phyloP scores from a whole-genome alignment of 2,888 invertebrate species.

The Drosophila cognata region DNA sequence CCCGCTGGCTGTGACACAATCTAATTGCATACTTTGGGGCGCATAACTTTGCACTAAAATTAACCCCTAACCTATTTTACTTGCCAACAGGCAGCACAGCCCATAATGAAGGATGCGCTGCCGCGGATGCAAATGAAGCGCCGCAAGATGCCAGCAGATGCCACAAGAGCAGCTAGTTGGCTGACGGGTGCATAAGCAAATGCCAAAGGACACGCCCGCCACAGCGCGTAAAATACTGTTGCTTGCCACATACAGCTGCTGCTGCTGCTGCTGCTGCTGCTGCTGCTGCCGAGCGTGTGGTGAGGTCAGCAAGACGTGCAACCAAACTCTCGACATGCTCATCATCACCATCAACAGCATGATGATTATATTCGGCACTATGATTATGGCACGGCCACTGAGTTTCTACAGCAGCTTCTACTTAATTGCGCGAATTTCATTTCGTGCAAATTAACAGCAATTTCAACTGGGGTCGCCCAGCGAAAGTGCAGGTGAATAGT shows the following conservation, averaged over 20 bases:
- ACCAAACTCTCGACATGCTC: conserved; percentile 1
- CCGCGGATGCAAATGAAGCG: conserved; percentile 75
- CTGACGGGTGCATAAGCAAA: conserved; percentile 52
- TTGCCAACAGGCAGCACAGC: conserved; percentile 42
- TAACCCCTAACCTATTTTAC: conserved; percentile 80
- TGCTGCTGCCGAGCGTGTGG: conserved; percentile 9
- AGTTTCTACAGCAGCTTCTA: conserved; percentile 55
- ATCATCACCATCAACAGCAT: conserved; percentile 31
- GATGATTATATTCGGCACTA: conserved; percentile 36
- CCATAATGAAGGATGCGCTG: conserved; percentile 72
- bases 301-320: conserved; percentile 37
- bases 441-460: conserved; percentile 84
- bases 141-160: conserved; percentile 50
- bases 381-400: conserved; percentile 40
- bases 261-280: conserved; percentile 5
- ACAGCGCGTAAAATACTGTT: conserved; percentile 60
- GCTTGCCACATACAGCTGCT: conserved; percentile 18
- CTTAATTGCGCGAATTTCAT: conserved; percentile 84
- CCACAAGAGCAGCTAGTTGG: conserved; percentile 33
- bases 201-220: conserved; percentile 76
- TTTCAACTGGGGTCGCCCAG: conserved; percentile 69
- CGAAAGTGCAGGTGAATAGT: conserved; percentile 48
- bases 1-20: conserved; percentile 68
- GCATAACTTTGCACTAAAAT: conserved; percentile 82
- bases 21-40: conserved; percentile 79